These are phyloP conservation scores for Ochropacha duplaris DNA, from an alignment of 2,888 invertebrate genomes.

Conservation along the genomic window DNA sequence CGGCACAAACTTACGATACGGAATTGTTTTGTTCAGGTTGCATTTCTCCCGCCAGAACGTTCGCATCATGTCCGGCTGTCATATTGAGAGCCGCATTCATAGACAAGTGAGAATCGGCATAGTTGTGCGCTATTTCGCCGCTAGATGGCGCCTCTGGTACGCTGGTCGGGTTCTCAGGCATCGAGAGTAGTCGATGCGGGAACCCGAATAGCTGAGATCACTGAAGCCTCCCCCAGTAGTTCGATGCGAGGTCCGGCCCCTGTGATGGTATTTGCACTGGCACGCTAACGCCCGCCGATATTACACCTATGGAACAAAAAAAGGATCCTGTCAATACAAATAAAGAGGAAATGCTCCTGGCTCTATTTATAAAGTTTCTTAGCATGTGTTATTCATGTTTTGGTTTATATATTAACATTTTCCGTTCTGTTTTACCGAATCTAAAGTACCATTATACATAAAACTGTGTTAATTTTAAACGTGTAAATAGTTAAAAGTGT, in stretches of 20 bases:
- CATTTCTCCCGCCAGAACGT: conserved; percentile 66
- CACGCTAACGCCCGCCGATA: conserved; percentile 95
- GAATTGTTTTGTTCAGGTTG: conserved; percentile 64
- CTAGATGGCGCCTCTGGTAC: conserved; percentile 72
- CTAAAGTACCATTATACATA: too few relatives aligned
- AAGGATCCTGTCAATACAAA: conserved; percentile 36
- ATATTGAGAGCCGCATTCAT: conserved; percentile 80
- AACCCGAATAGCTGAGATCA: conserved; percentile 96
- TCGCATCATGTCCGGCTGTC: conserved; percentile 80
- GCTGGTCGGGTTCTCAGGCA: conserved; percentile 84
- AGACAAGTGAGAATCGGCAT: conserved; percentile 69
- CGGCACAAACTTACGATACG: conserved; percentile 59
- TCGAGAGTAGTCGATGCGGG: conserved; percentile 88
- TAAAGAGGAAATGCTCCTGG: conserved; percentile 7
- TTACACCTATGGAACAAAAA: conserved; percentile 87
- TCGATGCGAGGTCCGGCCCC: conserved; percentile 89
- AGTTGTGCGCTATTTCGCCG: conserved; percentile 77
- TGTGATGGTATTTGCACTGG: conserved; percentile 96
- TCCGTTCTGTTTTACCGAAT: too few relatives aligned
- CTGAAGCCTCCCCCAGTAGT: conserved; percentile 96
- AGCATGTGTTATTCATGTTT: not conserved
- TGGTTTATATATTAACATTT: not conserved
- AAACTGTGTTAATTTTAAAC: too few relatives aligned
- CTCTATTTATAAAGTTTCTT: not conserved
- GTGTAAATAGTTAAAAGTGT: too few relatives aligned